phyloP scores from a whole-genome alignment of 1,140 invertebrate species.

The Cephus cinctus region DNA sequence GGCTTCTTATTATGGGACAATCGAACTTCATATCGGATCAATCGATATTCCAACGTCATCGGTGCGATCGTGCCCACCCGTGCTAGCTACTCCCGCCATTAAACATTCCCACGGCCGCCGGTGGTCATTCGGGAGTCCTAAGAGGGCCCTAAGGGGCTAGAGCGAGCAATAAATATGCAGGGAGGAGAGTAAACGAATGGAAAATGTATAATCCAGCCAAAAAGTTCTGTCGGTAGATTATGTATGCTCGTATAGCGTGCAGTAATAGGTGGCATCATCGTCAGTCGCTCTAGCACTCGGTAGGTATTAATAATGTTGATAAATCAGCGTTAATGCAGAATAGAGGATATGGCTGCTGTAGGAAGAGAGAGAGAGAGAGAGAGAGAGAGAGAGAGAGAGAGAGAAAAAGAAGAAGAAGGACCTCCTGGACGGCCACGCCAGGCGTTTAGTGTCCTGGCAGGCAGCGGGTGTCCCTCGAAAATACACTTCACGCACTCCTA shows the following conservation, averaged over 20 bases:
- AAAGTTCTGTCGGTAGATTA: too few species aligned
- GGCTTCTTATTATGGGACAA: too few species aligned
- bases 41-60: not conserved
- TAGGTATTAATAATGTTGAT: conserved; percentile 34
- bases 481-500: conserved; percentile 24
- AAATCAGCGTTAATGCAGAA: conserved; percentile 33
- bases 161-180: too few species aligned
- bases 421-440: conserved; percentile 26
- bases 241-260: too few species aligned
- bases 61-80: not conserved
- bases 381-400: not conserved
- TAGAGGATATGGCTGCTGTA: conserved; percentile 12
- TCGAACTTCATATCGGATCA: conserved; percentile 16
- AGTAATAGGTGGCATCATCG: conserved; percentile 16
- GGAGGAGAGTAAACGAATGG: too few species aligned
- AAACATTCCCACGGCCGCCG: conserved; percentile 23
- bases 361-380: not conserved
- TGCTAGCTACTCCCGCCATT: not conserved
- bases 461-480: conserved; percentile 35
- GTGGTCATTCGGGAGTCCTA: conserved; percentile 30
- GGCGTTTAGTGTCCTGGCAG: conserved; percentile 10
- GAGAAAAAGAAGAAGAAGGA: conserved; percentile 8
- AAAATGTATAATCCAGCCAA: too few species aligned
- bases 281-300: conserved; percentile 11
- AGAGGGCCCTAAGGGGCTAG: too few species aligned